Evolutionary conservation across 2,113 vertebrate genomes (phyloP).

Genomic region (Macrotus californicus): DNA sequence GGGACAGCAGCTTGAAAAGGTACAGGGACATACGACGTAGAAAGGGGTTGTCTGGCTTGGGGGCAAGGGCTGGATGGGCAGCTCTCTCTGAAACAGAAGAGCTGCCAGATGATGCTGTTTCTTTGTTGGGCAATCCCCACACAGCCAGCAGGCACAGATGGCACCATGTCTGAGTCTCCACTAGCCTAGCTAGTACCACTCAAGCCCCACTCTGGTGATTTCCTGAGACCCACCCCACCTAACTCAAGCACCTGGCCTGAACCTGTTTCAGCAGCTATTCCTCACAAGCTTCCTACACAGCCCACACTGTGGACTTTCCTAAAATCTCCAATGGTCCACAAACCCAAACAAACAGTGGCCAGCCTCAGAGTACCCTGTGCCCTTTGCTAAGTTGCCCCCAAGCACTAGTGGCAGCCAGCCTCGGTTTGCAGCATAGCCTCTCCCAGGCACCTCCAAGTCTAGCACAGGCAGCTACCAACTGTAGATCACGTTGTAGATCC

Average conservation of each 20-base stretch:
- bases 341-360: background rate
- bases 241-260: background rate
- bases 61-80: background rate
- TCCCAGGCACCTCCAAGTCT: background rate
- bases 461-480: background rate
- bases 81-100: background rate
- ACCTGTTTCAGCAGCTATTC: background rate
- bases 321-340: background rate
- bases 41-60: background rate
- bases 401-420: background rate
- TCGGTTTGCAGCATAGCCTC: background rate
- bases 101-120: background rate
- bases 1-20: background rate
- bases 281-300: background rate
- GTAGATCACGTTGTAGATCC: background rate
- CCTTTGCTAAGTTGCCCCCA: background rate
- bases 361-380: background rate
- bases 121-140: background rate
- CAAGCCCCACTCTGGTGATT: background rate
- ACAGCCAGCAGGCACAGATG: background rate
- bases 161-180: background rate
- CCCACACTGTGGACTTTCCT: background rate
- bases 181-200: background rate
- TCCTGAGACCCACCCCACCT: background rate
- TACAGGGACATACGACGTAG: background rate